Base-by-base conservation (phyloP, 92 coral and sea anemone genomes). In the Epizoanthus fatuus region DNA sequence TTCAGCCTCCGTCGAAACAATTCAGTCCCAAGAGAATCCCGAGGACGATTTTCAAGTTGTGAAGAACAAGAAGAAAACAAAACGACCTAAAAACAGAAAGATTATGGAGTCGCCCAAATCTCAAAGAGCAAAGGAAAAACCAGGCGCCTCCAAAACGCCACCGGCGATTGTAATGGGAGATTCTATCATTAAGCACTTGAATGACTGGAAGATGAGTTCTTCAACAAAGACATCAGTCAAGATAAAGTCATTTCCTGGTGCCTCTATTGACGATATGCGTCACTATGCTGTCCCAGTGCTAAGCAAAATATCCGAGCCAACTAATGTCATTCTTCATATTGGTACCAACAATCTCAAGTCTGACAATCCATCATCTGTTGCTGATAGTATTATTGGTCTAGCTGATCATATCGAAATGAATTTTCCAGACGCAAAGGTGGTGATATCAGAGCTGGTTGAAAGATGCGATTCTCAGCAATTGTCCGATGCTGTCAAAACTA, bases 181-280 rank as follows among this genome's bases (percentile, higher is more conserved):
- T 42, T 78, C 83, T 14, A 78, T 59, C 4, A 19, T 78, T 15
- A 78, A 78, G 15, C 69, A 15, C 32, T 49, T 78, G 66, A 78
- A 59, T 4, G 29, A 67, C 47, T 58, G 56, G 53, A 78, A 60
- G 38, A 32, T 78, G 59, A 51, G 64, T 49, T 22, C 19, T 9
- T 22, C 54, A 2, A 62, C 83, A 12, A 62, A 42, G 10, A 57
- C 83, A 9, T 37, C 42, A 5, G 83, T 60, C 6, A 59, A 35
- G 13, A 54, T 57, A 12, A 10, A 15, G 6, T 78, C 83, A 4
- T 78, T 78, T 58, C 83, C 70, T 5, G 83, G 83, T 13, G 83
- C 83, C 7, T 47, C 15, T 4, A 25, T 78, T 32, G 70, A 59
- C 17, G 83, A 78, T 19, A 78, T 78, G 83, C n/a, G 37, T 15